Evolutionary conservation across 2,797 vertebrate genomes (phyloP), one percentile per base, ranked within the genome.

Genomic region (Characodon lateralis): DNA sequence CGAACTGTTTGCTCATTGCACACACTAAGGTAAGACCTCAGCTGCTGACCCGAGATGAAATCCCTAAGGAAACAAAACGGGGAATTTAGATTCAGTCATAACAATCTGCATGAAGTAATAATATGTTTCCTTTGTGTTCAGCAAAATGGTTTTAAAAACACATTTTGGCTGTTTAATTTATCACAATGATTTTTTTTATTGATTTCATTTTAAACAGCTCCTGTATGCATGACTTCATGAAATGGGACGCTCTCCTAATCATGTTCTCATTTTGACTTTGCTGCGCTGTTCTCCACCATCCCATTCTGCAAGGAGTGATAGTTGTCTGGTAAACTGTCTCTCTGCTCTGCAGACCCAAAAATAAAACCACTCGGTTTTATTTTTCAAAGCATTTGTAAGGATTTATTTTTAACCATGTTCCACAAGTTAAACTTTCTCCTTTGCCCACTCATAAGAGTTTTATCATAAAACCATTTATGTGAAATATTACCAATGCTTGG

Each of bases 1-100:
- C 97, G 1, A 99, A 97, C 93, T 99, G 98, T 80, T 91, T 99
- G 72, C 95, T 99, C 70, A 83, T 99, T 0, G 97, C 97, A 0
- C 97, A 99, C 93, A 95, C 90, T 53, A 97, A 97, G 97, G 98
- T 99, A 92, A 91, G 82, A 69, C 46, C 22, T 18, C 55, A 14
- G 55, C 22, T 46, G 18, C 31, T 24, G 18, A 35, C 6, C 26
- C 9, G 9, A 43, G 63, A 68, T n/a, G 65, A 43, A 24, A 66
- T 14, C 39, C 20, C 35, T 9, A n/a, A 39, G 8, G 8, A 20
- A 65, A 66, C 63, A 39, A 12, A 22, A 6, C 1, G 7, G 53
- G 18, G 31, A 1, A 50, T 8, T 16, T 14, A 16, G 48, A 2
- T 53, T 53, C 22, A 10, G 65, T 10, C 1, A 9, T 6, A 10